Conservation (phyloP, 2,113 vertebrate species). For the Heptranchias perlo region DNA sequence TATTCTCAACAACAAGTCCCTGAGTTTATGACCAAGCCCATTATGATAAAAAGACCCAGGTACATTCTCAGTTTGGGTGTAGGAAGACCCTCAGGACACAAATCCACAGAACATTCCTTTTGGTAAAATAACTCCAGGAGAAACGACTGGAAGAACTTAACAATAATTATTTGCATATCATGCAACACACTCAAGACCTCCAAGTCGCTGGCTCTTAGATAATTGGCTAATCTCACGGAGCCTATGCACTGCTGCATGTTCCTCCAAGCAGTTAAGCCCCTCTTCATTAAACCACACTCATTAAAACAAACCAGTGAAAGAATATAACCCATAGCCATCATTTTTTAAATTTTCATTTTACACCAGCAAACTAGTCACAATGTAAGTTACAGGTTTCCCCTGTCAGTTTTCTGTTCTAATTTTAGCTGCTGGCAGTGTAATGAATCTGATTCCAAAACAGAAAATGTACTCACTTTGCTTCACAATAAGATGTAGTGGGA, state of each 20-base stretch:
- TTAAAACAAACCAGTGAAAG: background rate
- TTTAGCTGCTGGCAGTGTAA: background rate
- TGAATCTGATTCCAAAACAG: background rate
- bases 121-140: slow-evolving; percentile 6
- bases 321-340: background rate
- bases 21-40: background rate
- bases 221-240: background rate
- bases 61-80: background rate
- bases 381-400: background rate
- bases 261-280: background rate
- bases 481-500: background rate
- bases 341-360: background rate
- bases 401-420: background rate
- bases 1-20: background rate
- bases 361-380: background rate
- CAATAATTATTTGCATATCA: background rate
- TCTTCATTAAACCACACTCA: background rate
- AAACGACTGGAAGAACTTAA: background rate
- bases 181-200: background rate
- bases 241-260: background rate
- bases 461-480: background rate
- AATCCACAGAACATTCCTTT: background rate
- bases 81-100: background rate
- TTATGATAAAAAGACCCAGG: background rate
- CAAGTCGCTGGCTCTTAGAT: background rate